A percentile compares a stretch with the other conserved stretches of the same genome.
Evolutionary conservation across 2,113 vertebrate species (phyloP).

Genomic region (Oryctolagus cuniculus): DNA sequence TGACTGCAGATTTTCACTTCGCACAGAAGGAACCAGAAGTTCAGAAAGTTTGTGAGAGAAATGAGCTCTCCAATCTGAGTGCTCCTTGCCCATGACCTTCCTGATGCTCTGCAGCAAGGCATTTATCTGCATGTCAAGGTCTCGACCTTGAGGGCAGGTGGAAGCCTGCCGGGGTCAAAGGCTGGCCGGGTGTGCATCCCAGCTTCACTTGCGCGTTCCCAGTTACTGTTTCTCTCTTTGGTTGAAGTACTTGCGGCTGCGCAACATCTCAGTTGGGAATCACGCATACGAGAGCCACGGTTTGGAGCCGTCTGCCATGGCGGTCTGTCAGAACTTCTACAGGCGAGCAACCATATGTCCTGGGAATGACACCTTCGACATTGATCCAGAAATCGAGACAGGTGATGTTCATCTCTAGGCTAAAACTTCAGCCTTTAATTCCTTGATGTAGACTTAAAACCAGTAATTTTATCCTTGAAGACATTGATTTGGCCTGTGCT

Average conservation of each 20-base stretch:
- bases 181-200: neutral
- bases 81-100: neutral
- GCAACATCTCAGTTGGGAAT: slow-evolving; percentile 92
- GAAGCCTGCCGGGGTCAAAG: neutral
- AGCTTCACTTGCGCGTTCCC: neutral
- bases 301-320: slow-evolving; percentile 87
- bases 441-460: slow-evolving; percentile 48
- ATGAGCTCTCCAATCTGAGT: neutral
- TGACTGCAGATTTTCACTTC: neutral
- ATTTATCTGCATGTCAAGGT: neutral
- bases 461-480: neutral
- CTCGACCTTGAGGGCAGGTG: neutral
- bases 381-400: slow-evolving; percentile 93
- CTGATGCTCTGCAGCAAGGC: neutral
- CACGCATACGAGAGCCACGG: slow-evolving; percentile 92
- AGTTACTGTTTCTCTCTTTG: slow-evolving; percentile 37
- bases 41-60: neutral
- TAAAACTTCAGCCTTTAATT: neutral
- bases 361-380: slow-evolving; percentile 94
- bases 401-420: slow-evolving; percentile 87
- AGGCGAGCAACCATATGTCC: slow-evolving; percentile 91
- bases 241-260: slow-evolving; percentile 91
- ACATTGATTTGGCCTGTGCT: neutral
- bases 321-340: slow-evolving; percentile 94
- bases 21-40: neutral